phyloP scores from a whole-genome alignment of 2,888 invertebrate genomes.

The Bibio marci region DNA sequence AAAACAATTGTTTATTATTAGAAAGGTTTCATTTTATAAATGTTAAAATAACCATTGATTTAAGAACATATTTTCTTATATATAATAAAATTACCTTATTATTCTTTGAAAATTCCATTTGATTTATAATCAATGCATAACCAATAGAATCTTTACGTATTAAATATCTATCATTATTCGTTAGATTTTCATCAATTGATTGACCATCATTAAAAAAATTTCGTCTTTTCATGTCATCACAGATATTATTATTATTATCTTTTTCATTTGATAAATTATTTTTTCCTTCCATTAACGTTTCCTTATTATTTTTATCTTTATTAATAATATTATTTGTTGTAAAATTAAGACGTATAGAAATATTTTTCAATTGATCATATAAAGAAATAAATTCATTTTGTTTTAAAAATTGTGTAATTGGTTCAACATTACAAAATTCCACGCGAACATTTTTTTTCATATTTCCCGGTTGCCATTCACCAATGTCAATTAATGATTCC shows the following conservation, averaged over 20 bases:
- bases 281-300: no score
- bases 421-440: slow-evolving; percentile 14
- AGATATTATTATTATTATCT: no score
- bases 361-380: slow-evolving; percentile 13
- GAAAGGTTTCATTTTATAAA: no score
- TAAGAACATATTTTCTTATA: no score
- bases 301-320: no score
- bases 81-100: slow-evolving; percentile 14
- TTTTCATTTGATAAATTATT: no score
- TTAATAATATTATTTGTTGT: background rate
- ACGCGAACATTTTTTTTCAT: background rate
- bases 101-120: slow-evolving; percentile 16
- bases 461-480: slow-evolving; percentile 5
- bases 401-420: slow-evolving; percentile 16
- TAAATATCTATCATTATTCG: slow-evolving; percentile 11
- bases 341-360: slow-evolving; percentile 3
- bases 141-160: slow-evolving; percentile 18
- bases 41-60: no score
- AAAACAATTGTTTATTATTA: no score
- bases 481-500: slow-evolving; percentile 16
- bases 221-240: no score
- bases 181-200: slow-evolving; percentile 1
- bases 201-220: background rate
- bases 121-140: slow-evolving; percentile 23
- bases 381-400: slow-evolving; percentile 15